Base-by-base conservation (phyloP, 2,113 vertebrate genomes). In the Vidua chalybeata region DNA sequence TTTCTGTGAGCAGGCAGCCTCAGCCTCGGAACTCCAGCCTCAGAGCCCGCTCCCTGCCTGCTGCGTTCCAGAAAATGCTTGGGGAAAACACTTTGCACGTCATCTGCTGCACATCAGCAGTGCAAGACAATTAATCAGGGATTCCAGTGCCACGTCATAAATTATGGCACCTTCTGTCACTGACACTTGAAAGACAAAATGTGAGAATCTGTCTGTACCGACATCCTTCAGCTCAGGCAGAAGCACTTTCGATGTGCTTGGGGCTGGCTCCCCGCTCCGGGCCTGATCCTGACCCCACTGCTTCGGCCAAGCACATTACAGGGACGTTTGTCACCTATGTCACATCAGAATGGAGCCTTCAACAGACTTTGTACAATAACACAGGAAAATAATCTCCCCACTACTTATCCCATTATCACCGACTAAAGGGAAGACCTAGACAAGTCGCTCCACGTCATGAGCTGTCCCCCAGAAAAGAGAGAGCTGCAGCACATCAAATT, bases 61-160 rank as follows among this genome's bases (percentile, higher is more conserved):
- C 37, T 31, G 17, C 0, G 0, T 58, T 93, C 76, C 55, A 64
- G 19, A 73, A 86, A 94, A 92, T 19, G 80, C 77, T 90, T 54
- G 49, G 83, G 76, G 72, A 92, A 93, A 92, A 76, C 58, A 76
- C 76, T 87, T 92, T 31, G 56, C 68, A 66, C 33, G 49, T 88
- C 82, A 85, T 83, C 82, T 77, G 78, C 82, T 58, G 56, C 84
- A 92, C 80, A 90, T 84, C 89, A 92, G 88, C 73, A 74, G 68
- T 13, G n/a, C 54, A 55, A 92, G 75, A 64, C 68, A 85, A 91
- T 94, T 91, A 96, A 93, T 89, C 94, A 94, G 64, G 88, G 76
- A 75, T 87, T 84, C 85, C 58, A 46, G 89, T 75, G 79, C 90
- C 80, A 87, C 5, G 2, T 86, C 94, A 92, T 82, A 88, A 93